phyloP scores from a whole-genome alignment of 1,140 invertebrate species.

The Drosophila quadrilineata region DNA sequence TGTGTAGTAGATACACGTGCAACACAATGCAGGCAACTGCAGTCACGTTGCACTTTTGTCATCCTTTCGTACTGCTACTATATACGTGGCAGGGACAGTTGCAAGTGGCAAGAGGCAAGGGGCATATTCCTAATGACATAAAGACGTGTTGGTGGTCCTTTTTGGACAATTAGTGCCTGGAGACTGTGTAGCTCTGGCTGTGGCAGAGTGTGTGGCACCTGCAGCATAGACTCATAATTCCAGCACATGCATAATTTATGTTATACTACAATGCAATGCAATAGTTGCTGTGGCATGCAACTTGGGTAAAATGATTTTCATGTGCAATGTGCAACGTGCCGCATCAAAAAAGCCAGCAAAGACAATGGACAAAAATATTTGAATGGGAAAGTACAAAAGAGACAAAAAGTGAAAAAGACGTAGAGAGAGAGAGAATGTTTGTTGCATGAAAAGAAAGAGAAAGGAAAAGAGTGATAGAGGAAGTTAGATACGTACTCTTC shows the following conservation, averaged over 20 bases:
- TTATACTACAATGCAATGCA: conserved; percentile 39
- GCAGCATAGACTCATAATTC: conserved; percentile 38
- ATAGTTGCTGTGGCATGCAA: too few relatives aligned
- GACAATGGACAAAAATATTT: not conserved
- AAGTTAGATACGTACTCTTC: too few relatives aligned
- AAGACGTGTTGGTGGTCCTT: conserved; percentile 69
- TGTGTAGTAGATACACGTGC: conserved; percentile 61
- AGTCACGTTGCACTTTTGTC: conserved; percentile 77
- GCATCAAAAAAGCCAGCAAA: not conserved
- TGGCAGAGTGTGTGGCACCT: conserved; percentile 43
- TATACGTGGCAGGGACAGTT: not conserved
- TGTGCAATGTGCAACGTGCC: conserved; percentile 11
- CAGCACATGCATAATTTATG: conserved; percentile 69
- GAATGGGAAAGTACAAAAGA: too few relatives aligned
- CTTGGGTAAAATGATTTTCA: conserved; percentile 12
- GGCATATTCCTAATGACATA: conserved; percentile 60
- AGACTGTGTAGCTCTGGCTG: conserved; percentile 11
- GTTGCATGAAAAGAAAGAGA: too few relatives aligned
- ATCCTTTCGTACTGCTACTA: conserved; percentile 54
- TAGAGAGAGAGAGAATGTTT: too few relatives aligned
- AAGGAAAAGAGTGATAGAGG: too few relatives aligned
- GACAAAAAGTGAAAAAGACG: too few relatives aligned
- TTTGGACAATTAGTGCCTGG: conserved; percentile 69
- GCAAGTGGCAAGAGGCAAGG: conserved; percentile 9
- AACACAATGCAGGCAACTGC: conserved; percentile 32